A percentile compares a stretch with the other conserved stretches of the same genome.
phyloP scores from a whole-genome alignment of 2,113 vertebrate species.

The Pachyramphus minor region DNA sequence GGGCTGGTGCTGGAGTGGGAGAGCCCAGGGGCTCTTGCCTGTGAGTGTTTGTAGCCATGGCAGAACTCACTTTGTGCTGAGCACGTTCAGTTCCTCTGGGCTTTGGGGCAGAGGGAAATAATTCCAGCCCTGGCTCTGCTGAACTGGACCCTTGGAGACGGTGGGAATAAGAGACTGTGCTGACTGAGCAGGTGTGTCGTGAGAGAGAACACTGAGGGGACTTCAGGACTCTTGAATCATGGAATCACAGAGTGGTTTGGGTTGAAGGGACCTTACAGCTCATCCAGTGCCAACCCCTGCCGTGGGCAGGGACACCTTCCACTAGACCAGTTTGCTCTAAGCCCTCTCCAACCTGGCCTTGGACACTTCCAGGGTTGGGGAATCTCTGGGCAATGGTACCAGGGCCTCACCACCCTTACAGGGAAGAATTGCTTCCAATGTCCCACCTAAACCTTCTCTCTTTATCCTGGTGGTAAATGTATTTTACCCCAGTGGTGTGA shows the following conservation, averaged over 20 bases:
- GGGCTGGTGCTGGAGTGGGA: background rate
- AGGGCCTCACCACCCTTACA: background rate
- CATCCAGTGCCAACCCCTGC: background rate
- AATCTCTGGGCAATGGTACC: background rate
- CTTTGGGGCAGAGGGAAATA: background rate
- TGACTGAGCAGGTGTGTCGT: background rate
- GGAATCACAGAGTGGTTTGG: background rate
- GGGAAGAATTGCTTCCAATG: background rate
- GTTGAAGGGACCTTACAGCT: background rate
- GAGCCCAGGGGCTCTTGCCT: background rate
- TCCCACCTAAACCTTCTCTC: background rate
- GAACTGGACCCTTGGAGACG: background rate
- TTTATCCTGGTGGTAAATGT: background rate
- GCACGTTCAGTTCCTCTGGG: background rate
- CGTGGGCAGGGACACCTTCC: background rate
- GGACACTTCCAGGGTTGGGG: background rate
- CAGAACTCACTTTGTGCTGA: background rate
- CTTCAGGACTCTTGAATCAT: fast-evolving
- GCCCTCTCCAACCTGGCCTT: background rate
- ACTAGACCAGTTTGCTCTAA: fast-evolving
- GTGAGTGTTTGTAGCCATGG: background rate
- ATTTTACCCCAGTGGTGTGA: background rate
- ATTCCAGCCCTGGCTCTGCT: background rate
- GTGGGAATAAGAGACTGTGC: background rate
- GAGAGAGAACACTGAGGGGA: background rate